These are phyloP conservation scores for Nomada hirtipes DNA, from an alignment of 2,888 invertebrate genomes.

Conservation along the genomic window DNA sequence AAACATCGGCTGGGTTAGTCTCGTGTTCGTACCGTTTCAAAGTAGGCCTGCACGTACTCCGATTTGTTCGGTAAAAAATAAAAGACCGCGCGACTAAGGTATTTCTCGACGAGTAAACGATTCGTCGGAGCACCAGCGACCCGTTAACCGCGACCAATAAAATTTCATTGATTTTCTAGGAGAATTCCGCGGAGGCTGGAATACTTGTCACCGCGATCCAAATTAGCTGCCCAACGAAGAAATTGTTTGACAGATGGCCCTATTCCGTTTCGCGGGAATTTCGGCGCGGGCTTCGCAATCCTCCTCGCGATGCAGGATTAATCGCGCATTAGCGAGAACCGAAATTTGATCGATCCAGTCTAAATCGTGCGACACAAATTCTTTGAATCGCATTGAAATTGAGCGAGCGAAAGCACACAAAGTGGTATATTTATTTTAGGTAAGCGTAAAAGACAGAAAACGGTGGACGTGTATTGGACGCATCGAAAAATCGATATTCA, in stretches of 20 bases:
- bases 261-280: conserved; percentile 41
- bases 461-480: not conserved
- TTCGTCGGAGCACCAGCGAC: too few relatives aligned
- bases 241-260: conserved; percentile 58
- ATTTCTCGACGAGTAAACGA: too few relatives aligned
- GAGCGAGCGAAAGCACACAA: too few relatives aligned
- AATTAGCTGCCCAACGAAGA: conserved; percentile 49
- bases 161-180: not conserved
- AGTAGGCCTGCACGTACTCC: not conserved
- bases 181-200: conserved; percentile 33
- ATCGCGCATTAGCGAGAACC: conserved; percentile 48
- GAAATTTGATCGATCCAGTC: too few relatives aligned
- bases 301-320: conserved; percentile 42
- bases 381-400: too few relatives aligned
- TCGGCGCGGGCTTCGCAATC: conserved; percentile 29
- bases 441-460: not conserved
- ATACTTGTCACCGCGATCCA: conserved; percentile 47
- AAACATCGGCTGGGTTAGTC: not conserved
- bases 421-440: too few relatives aligned
- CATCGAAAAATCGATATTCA: not conserved
- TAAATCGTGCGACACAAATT: too few relatives aligned
- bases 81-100: not conserved
- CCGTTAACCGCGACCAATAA: too few relatives aligned
- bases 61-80: not conserved
- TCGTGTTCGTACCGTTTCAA: not conserved